Evolutionary conservation across 2,113 vertebrate genomes (phyloP).

Genomic region (Steatornis caripensis): DNA sequence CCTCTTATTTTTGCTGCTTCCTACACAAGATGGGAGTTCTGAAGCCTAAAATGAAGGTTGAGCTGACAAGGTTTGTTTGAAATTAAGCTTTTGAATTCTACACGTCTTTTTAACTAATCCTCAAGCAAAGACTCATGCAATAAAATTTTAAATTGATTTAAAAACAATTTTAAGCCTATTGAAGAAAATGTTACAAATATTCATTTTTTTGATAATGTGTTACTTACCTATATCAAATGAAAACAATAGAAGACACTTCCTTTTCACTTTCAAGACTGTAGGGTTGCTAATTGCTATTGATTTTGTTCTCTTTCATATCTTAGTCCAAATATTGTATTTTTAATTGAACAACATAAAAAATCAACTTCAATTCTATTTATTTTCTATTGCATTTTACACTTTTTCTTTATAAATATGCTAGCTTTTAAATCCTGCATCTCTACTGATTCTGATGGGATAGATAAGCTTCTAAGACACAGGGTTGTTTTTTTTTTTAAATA

Average conservation of each 20-base stretch:
- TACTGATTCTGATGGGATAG: background rate
- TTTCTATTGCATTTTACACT: background rate
- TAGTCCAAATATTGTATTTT: background rate
- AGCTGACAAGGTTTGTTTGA: constrained; percentile 40
- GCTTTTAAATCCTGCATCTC: background rate
- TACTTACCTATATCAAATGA: background rate
- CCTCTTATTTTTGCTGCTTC: background rate
- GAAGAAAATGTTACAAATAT: background rate
- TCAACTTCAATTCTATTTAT: background rate
- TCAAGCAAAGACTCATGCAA: constrained; percentile 6
- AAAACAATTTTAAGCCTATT: background rate
- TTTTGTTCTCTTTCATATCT: background rate
- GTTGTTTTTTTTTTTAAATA: background rate
- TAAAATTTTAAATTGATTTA: background rate
- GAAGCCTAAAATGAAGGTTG: constrained; percentile 46
- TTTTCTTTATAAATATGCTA: background rate
- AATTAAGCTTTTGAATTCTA: constrained; percentile 46
- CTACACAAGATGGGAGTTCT: background rate
- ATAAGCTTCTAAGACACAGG: background rate
- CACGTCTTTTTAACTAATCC: background rate
- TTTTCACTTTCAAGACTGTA: background rate
- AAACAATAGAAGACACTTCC: background rate
- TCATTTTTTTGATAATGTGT: background rate
- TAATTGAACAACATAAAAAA: background rate
- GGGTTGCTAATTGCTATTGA: background rate